Conservation (phyloP, 1,140 invertebrate genomes). For the Drosophila repleta region DNA sequence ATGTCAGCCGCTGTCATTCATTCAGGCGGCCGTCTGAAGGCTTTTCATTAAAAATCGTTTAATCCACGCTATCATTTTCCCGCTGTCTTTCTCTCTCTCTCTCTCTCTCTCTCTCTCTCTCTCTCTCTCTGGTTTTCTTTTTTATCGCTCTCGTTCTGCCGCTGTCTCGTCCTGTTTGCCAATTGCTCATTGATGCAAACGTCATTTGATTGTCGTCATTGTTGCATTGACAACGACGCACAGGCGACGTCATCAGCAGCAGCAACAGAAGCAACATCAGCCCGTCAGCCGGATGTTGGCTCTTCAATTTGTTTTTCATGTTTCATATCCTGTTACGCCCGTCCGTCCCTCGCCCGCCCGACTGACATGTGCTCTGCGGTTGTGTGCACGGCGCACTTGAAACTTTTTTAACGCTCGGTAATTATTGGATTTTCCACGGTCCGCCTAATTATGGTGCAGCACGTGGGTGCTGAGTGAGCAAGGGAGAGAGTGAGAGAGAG, state of each 20-base stretch:
- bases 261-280: constrained; percentile 19
- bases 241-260: constrained; percentile 21
- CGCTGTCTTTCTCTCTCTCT: constrained; percentile 25
- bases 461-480: constrained; percentile 41
- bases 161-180: constrained; percentile 49
- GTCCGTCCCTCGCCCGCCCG: neutral
- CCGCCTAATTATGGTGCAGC: constrained; percentile 62
- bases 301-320: constrained; percentile 79
- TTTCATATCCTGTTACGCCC: constrained; percentile 65
- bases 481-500: neutral
- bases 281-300: constrained; percentile 60
- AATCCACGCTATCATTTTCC: constrained; percentile 78
- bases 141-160: constrained; percentile 22
- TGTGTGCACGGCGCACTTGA: constrained; percentile 57
- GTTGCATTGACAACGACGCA: constrained; percentile 69
- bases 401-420: constrained; percentile 67
- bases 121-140: no score
- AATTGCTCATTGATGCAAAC: constrained; percentile 82
- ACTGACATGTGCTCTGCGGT: constrained; percentile 67
- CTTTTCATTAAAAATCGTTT: constrained; percentile 84
- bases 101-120: constrained; percentile 14
- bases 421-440: constrained; percentile 68
- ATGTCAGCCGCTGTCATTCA: constrained; percentile 51
- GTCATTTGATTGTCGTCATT: constrained; percentile 83
- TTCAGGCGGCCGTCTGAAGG: constrained; percentile 65